Conservation (phyloP, 1,140 invertebrate genomes). For the Lepidurus packardi region DNA sequence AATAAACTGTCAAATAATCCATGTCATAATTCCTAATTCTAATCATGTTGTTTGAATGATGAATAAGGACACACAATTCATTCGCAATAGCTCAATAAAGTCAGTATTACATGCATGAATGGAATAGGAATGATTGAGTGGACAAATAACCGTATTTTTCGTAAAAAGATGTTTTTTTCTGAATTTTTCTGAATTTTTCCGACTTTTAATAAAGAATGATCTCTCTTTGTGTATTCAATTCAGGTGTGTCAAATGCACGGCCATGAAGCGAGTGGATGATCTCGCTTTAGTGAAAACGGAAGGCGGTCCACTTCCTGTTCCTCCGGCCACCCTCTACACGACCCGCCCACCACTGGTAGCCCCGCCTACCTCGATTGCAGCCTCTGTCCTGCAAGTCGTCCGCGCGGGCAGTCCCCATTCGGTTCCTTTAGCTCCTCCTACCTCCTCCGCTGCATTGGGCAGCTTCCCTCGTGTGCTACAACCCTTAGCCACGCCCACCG, state of each 20-base stretch:
- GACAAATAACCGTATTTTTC: no score
- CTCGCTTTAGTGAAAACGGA: not conserved
- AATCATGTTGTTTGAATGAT: no score
- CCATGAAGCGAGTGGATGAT: constrained; percentile 18
- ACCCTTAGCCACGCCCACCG: not conserved
- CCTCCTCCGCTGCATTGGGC: not conserved
- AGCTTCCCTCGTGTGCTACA: not conserved
- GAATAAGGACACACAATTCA: no score
- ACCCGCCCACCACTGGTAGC: not conserved
- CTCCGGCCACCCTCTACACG: not conserved
- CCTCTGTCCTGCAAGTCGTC: constrained; percentile 16
- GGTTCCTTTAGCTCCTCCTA: not conserved
- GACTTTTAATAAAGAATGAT: not conserved
- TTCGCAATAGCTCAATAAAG: no score
- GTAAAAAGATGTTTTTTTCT: no score
- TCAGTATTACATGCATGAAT: no score
- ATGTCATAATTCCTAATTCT: no score
- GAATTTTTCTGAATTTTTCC: no score
- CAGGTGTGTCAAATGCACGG: constrained; percentile 19
- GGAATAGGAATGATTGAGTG: no score
- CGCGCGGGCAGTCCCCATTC: not conserved
- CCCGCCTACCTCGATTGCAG: not conserved
- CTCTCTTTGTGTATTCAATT: not conserved
- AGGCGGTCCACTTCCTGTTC: not conserved
- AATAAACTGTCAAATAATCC: no score